Evolutionary conservation across 2,797 vertebrate genomes (phyloP).

Genomic region (Karalla daura): DNA sequence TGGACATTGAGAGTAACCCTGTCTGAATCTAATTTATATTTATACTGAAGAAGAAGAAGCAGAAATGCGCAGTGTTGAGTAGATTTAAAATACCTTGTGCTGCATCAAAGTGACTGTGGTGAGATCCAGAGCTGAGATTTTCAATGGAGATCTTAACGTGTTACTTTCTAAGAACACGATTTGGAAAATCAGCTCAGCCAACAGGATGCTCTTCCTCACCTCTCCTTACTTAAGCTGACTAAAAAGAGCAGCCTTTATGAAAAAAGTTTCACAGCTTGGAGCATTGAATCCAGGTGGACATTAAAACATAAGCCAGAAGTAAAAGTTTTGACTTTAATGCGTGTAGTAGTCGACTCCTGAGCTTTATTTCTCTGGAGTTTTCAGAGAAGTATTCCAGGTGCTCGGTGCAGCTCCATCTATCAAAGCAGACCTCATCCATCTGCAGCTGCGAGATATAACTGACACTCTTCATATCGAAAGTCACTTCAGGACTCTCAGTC

Average conservation of each 20-base stretch:
- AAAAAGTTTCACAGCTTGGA: slow-evolving; percentile 39
- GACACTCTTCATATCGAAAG: slow-evolving; percentile 71
- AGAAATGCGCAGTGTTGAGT: background rate
- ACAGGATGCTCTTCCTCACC: slow-evolving; percentile 3
- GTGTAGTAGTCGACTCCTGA: slow-evolving; percentile 46
- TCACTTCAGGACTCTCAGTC: slow-evolving; percentile 66
- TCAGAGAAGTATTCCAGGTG: slow-evolving; percentile 60
- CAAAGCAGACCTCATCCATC: slow-evolving; percentile 68
- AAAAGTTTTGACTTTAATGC: slow-evolving; percentile 71
- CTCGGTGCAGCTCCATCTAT: slow-evolving; percentile 57
- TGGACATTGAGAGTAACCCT: no score
- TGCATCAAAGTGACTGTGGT: slow-evolving; percentile 2
- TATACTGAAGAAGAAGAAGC: background rate
- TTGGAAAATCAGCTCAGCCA: slow-evolving; percentile 19
- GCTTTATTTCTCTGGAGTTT: slow-evolving; percentile 52
- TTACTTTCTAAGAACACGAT: slow-evolving; percentile 16
- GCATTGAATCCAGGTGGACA: slow-evolving; percentile 57
- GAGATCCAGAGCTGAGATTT: slow-evolving; percentile 14
- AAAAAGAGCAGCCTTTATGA: slow-evolving; percentile 15
- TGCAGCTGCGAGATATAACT: slow-evolving; percentile 77
- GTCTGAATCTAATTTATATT: no score
- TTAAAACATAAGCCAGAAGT: slow-evolving; percentile 70
- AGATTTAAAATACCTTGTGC: background rate
- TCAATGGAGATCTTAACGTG: slow-evolving; percentile 28
- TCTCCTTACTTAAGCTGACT: slow-evolving; percentile 28